A percentile compares a stretch with the other conserved stretches of the same genome.
Evolutionary conservation across 2,888 invertebrate species (phyloP).

Genomic region (Pimpla rufipes): DNA sequence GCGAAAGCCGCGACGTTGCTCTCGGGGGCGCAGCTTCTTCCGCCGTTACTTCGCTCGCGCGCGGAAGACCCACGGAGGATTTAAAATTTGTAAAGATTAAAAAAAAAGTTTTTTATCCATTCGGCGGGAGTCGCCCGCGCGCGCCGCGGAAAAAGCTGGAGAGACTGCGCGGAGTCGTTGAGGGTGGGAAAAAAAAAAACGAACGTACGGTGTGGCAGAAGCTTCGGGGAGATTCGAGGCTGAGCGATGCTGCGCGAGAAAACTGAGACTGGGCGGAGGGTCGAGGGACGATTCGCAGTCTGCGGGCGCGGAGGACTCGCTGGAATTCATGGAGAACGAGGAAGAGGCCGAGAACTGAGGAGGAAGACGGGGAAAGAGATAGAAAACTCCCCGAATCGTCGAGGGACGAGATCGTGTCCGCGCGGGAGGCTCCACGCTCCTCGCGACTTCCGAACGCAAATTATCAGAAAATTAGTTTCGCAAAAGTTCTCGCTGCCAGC

Average conservation of each 20-base stretch:
- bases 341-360: conserved; percentile 59
- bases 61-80: conserved; percentile 75
- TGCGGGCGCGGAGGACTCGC: conserved; percentile 54
- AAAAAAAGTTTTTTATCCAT: conserved; percentile 83
- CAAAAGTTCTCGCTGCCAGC: conserved; percentile 56
- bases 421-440: conserved; percentile 45
- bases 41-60: conserved; percentile 71
- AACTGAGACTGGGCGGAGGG: conserved; percentile 46
- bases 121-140: conserved; percentile 49
- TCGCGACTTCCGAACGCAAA: conserved; percentile 73
- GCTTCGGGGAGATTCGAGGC: conserved; percentile 60
- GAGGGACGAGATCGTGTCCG: conserved; percentile 66
- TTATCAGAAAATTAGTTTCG: conserved; percentile 78
- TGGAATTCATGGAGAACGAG: conserved; percentile 66
- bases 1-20: conserved; percentile 42
- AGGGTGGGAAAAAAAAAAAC: conserved; percentile 37
- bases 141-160: conserved; percentile 58
- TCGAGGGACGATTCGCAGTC: conserved; percentile 62
- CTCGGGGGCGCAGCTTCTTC: conserved; percentile 67
- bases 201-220: conserved; percentile 40
- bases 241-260: conserved; percentile 51
- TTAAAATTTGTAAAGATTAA: conserved; percentile 83
- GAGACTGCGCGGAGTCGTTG: conserved; percentile 45
- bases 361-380: conserved; percentile 47
- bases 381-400: conserved; percentile 69